phyloP scores from a whole-genome alignment of 2,888 invertebrate genomes.

The Meganola albula region DNA sequence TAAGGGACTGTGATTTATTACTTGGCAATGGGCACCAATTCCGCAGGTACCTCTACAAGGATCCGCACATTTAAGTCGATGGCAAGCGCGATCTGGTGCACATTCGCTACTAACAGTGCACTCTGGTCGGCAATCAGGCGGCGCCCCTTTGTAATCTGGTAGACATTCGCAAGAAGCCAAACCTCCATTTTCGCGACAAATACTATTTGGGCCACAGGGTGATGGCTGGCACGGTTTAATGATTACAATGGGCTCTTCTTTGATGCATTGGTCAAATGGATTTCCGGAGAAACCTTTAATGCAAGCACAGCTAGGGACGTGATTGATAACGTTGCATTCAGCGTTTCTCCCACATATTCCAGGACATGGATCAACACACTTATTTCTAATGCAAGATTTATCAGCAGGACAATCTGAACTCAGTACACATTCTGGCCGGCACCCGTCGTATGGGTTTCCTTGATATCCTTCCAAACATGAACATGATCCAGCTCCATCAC shows the following conservation, averaged over 20 bases:
- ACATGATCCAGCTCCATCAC: slow-evolving; percentile 88
- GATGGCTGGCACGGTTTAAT: slow-evolving; percentile 84
- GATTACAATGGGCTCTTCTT: slow-evolving; percentile 44
- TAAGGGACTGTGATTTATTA: slow-evolving; percentile 87
- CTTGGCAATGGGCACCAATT: slow-evolving; percentile 83
- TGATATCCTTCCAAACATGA: slow-evolving; percentile 88
- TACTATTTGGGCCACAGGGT: slow-evolving; percentile 87
- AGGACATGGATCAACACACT: slow-evolving; percentile 91
- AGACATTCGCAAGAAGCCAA: slow-evolving; percentile 86
- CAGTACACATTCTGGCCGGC: slow-evolving; percentile 91
- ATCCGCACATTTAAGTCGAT: slow-evolving; percentile 86
- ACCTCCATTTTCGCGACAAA: slow-evolving; percentile 84
- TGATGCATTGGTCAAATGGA: slow-evolving; percentile 75
- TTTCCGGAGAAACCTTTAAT: slow-evolving; percentile 84
- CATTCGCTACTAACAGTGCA: slow-evolving; percentile 89
- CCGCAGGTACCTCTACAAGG: slow-evolving; percentile 88
- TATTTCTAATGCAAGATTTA: slow-evolving; percentile 88
- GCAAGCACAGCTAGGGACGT: slow-evolving; percentile 91
- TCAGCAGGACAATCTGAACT: slow-evolving; percentile 91
- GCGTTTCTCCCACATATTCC: slow-evolving; percentile 90
- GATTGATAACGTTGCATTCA: slow-evolving; percentile 89
- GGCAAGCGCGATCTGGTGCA: slow-evolving; percentile 84
- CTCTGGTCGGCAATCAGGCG: slow-evolving; percentile 85
- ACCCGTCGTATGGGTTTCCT: slow-evolving; percentile 91
- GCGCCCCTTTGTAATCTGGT: slow-evolving; percentile 82